Evolutionary conservation across 2,888 invertebrate species (phyloP), one percentile per base, ranked within the genome.

Genomic region (Teleogryllus oceanicus): DNA sequence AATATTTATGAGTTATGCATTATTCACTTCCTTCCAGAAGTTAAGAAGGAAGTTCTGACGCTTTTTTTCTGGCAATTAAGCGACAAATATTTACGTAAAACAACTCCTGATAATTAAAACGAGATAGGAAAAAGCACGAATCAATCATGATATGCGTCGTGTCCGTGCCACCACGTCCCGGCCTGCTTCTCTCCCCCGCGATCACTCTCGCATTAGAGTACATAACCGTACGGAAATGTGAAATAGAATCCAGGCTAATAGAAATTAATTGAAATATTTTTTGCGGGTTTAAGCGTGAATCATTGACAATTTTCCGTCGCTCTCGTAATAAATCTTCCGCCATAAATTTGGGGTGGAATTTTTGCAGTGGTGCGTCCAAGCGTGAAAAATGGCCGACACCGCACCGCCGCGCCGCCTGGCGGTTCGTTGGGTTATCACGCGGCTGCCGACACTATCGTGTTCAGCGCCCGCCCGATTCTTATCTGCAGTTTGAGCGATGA

Each of bases 221-320:
- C n/a, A 13, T n/a, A 62, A 62, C 62, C n/a, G 62, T 62, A n/a
- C n/a, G 62, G 62, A 62, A 62, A 62, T 62, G 62, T 62, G 11
- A 62, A 62, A 62, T 62, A 62, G 62, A 62, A 62, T 62, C n/a
- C n/a, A 62, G n/a, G 62, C 62, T 62, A 62, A 62, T 62, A 62
- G 62, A 62, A 62, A 62, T 62, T 62, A 62, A 62, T 62, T 62
- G 62, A 62, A 62, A 62, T 62, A 62, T 62, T 62, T 62, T 62
- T 62, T 62, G 62, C n/a, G 16, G n/a, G 13, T 62, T 62, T 18
- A n/a, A 62, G 62, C 62, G 62, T 62, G 13, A 62, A 62, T 62
- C 62, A 62, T 62, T 62, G 62, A 62, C 62, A 62, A 62, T 62
- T 62, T 62, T 62, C 62, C n/a, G 62, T 62, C 62, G 4, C 62